A percentile compares a stretch with the other conserved stretches of the same genome.
phyloP scores from a whole-genome alignment of 2,113 vertebrate genomes.

The Phasianus colchicus region DNA sequence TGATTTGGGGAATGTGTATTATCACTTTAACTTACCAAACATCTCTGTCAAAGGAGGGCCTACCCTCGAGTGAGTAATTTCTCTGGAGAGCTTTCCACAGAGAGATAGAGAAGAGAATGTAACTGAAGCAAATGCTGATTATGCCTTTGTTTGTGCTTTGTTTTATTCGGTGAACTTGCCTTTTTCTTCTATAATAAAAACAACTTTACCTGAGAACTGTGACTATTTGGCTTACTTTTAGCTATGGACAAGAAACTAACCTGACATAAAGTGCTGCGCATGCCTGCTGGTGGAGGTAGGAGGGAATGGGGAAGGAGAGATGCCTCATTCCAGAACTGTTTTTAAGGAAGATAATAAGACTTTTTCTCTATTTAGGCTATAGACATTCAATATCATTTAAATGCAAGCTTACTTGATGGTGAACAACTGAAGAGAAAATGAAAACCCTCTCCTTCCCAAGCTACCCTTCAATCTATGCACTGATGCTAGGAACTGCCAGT shows the following conservation, averaged over 20 bases:
- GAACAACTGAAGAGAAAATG: background rate
- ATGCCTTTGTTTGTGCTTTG: background rate
- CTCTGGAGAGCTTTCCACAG: background rate
- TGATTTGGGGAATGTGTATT: background rate
- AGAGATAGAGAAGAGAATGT: background rate
- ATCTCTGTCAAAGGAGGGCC: background rate
- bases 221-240: background rate
- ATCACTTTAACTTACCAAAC: background rate
- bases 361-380: background rate
- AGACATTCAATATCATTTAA: background rate
- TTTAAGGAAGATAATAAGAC: background rate
- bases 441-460: fast-evolving
- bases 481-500: background rate
- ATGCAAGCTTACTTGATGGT: background rate
- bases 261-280: background rate
- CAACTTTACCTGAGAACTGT: background rate
- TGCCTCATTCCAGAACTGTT: background rate
- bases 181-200: background rate
- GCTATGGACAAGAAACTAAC: background rate
- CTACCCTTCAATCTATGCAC: background rate
- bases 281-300: background rate
- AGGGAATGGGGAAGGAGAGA: background rate
- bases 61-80: background rate
- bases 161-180: background rate
- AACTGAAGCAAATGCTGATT: background rate